These are phyloP conservation scores for Lasioglossum oenotherae DNA, from an alignment of 2,888 invertebrate genomes.

Conservation along the genomic window DNA sequence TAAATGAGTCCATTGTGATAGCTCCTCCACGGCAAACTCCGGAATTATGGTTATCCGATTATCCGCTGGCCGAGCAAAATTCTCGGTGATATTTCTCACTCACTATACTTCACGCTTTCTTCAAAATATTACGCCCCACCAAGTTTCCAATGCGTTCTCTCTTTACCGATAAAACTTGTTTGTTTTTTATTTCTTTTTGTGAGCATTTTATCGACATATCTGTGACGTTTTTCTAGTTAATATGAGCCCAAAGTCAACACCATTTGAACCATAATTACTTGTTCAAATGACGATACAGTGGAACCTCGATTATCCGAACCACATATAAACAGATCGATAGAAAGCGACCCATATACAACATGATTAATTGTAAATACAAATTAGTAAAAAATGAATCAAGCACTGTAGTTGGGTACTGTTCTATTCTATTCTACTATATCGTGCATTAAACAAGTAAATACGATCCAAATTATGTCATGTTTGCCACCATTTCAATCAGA, in stretches of 20 bases:
- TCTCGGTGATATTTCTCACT: not conserved
- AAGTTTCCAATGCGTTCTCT: not conserved
- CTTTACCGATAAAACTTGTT: not conserved
- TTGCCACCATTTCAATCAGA: not conserved
- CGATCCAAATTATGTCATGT: not conserved
- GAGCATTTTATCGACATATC: not conserved
- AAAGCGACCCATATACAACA: not conserved
- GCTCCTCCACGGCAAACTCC: not conserved
- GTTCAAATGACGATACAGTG: not conserved
- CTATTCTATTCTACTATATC: not conserved
- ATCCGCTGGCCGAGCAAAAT: constrained; percentile 1
- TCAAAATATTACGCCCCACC: not conserved
- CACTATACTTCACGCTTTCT: not conserved
- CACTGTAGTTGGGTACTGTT: no score
- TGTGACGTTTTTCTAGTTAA: not conserved
- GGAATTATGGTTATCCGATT: constrained; percentile 11
- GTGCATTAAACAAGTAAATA: not conserved
- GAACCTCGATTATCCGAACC: not conserved
- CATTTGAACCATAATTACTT: not conserved
- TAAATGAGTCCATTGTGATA: constrained; percentile 17
- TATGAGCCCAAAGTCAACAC: not conserved
- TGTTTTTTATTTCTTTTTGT: not conserved
- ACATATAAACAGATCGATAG: not conserved
- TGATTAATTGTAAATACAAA: no score
- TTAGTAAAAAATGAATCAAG: no score